These are phyloP conservation scores for Metellina segmentata DNA, from an alignment of 2,888 invertebrate species.

Conservation along the genomic window DNA sequence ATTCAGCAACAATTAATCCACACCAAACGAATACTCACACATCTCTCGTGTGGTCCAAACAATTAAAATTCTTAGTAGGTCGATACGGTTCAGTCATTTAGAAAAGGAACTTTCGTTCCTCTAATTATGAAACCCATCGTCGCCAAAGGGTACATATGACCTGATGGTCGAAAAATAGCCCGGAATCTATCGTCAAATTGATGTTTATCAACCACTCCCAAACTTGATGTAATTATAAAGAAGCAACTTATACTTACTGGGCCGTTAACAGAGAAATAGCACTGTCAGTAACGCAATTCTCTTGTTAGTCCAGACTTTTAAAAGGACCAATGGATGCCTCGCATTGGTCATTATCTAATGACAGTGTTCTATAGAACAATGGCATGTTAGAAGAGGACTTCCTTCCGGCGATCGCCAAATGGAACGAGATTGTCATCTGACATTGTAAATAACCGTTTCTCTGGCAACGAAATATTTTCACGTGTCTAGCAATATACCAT, in stretches of 20 bases:
- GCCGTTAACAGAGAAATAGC: neutral
- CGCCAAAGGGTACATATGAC: constrained; percentile 30
- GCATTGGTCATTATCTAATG: neutral
- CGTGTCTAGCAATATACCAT: neutral
- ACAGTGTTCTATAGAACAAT: constrained; percentile 14
- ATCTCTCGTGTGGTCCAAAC: neutral
- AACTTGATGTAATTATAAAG: constrained; percentile 41
- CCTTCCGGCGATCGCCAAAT: constrained; percentile 28
- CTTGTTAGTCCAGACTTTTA: neutral
- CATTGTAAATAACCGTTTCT: neutral
- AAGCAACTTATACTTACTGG: constrained; percentile 23
- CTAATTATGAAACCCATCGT: neutral
- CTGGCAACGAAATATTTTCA: neutral
- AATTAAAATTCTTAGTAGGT: neutral
- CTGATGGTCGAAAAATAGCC: constrained; percentile 13
- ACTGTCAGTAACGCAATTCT: constrained; percentile 9
- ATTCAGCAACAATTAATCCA: neutral
- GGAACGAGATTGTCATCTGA: neutral
- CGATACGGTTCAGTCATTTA: neutral
- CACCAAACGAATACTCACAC: neutral
- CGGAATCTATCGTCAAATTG: neutral
- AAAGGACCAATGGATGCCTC: neutral
- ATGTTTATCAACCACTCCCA: constrained; percentile 25
- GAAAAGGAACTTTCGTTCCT: neutral
- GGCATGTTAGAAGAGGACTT: neutral